Conservation (phyloP, 2,888 invertebrate genomes). For the Dastarcus helophoroides region DNA sequence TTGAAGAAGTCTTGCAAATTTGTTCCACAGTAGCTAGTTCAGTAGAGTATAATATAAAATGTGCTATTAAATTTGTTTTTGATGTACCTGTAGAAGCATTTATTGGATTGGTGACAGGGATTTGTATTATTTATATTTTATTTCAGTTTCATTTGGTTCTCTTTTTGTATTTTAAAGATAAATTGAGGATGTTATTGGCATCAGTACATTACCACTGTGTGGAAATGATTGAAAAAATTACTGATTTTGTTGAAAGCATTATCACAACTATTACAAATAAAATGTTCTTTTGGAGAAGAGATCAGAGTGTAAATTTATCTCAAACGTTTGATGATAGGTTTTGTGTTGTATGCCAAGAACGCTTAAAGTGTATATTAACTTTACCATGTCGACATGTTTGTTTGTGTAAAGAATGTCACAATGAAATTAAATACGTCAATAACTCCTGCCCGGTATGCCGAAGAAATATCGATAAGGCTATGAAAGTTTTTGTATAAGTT, state of each 20-base stretch:
- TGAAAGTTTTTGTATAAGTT: conserved; percentile 43
- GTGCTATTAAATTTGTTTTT: conserved; percentile 21
- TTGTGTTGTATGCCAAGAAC: conserved; percentile 46
- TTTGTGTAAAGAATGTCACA: conserved; percentile 42
- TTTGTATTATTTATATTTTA: conserved; percentile 23
- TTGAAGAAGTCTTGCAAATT: conserved; percentile 14
- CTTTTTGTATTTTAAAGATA: conserved; percentile 14
- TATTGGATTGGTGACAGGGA: conserved; percentile 21
- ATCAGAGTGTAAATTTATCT: conserved; percentile 1
- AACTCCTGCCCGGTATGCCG: conserved; percentile 43
- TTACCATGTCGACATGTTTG: conserved; percentile 47
- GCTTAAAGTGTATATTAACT: conserved; percentile 44
- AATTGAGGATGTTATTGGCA: too few relatives aligned
- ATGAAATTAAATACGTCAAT: conserved; percentile 39
- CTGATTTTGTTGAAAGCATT: too few relatives aligned
- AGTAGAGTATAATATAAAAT: conserved; percentile 7
- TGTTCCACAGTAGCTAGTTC: too few relatives aligned
- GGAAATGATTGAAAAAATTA: too few relatives aligned
- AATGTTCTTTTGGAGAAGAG: too few relatives aligned
- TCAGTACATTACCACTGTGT: too few relatives aligned
- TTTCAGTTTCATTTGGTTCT: conserved; percentile 22
- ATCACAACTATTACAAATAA: too few relatives aligned
- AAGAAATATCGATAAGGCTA: conserved; percentile 43
- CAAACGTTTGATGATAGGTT: too few relatives aligned
- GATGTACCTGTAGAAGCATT: conserved; percentile 28